These are phyloP conservation scores for Acanthochromis polyacanthus DNA, from an alignment of 2,113 vertebrate species.

Conservation along the genomic window DNA sequence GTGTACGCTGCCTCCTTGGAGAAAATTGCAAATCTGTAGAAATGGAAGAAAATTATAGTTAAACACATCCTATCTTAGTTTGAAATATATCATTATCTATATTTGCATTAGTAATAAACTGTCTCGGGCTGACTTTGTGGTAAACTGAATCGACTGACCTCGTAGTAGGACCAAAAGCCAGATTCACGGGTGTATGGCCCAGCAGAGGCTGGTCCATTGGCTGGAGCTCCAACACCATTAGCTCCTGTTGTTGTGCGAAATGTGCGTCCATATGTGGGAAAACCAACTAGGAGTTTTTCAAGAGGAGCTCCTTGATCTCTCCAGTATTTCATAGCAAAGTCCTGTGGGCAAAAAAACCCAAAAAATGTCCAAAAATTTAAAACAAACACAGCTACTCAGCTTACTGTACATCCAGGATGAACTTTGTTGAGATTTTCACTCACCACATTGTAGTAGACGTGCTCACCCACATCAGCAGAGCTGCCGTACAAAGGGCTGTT, in stretches of 20 bases:
- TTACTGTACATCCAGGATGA: not conserved
- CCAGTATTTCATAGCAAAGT: constrained; percentile 85
- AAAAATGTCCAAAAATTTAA: not conserved
- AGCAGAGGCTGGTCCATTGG: constrained; percentile 73
- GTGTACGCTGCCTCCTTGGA: constrained; percentile 61
- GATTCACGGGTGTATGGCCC: constrained; percentile 82
- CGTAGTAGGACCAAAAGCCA: constrained; percentile 86
- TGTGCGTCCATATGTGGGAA: constrained; percentile 84
- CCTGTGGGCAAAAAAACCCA: constrained; percentile 55
- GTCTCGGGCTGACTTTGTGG: not conserved
- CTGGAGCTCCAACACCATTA: constrained; percentile 62
- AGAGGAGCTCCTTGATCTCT: constrained; percentile 74
- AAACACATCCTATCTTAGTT: not conserved
- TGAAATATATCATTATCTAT: not conserved
- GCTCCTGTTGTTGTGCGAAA: constrained; percentile 76
- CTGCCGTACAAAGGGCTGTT: constrained; percentile 82
- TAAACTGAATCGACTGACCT: constrained; percentile 71
- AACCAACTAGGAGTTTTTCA: constrained; percentile 84
- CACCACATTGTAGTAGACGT: constrained; percentile 74
- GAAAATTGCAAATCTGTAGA: constrained; percentile 83
- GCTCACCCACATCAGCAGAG: constrained; percentile 36
- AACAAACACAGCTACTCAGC: not conserved
- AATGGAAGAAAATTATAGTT: constrained; percentile 6
- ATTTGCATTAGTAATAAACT: too few relatives aligned
- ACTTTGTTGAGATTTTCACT: constrained; percentile 30